These are phyloP conservation scores for Capreolus pygargus DNA, from an alignment of 2,113 vertebrate genomes.

Conservation along the genomic window DNA sequence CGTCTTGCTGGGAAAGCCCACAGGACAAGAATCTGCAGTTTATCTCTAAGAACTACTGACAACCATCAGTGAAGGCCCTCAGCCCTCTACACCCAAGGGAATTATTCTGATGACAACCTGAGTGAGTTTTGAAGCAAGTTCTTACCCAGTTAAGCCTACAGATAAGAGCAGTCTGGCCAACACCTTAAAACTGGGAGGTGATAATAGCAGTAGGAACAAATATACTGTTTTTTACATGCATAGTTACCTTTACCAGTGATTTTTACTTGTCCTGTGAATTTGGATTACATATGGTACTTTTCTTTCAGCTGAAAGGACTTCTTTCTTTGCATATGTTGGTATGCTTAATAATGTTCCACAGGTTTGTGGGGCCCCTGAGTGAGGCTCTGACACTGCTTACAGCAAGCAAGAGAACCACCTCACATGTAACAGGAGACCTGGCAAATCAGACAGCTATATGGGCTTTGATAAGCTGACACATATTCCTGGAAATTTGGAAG, in stretches of 20 bases:
- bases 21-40: neutral
- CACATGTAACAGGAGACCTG: neutral
- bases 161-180: neutral
- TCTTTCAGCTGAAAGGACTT: neutral
- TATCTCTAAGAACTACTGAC: neutral
- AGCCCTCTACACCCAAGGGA: neutral
- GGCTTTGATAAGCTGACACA: neutral
- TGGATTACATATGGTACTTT: neutral
- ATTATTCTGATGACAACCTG: neutral
- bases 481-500: neutral
- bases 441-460: neutral
- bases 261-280: neutral
- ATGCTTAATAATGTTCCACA: neutral
- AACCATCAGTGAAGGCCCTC: neutral
- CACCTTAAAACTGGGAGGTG: neutral
- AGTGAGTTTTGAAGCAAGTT: neutral
- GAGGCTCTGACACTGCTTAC: neutral
- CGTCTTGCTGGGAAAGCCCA: neutral
- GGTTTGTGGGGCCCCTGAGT: neutral
- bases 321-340: neutral
- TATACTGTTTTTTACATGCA: neutral
- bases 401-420: neutral
- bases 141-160: neutral
- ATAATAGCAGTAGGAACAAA: neutral
- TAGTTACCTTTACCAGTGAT: neutral